Base-by-base conservation (phyloP, 2,888 invertebrate genomes). In the Patella ulyssiponensis region DNA sequence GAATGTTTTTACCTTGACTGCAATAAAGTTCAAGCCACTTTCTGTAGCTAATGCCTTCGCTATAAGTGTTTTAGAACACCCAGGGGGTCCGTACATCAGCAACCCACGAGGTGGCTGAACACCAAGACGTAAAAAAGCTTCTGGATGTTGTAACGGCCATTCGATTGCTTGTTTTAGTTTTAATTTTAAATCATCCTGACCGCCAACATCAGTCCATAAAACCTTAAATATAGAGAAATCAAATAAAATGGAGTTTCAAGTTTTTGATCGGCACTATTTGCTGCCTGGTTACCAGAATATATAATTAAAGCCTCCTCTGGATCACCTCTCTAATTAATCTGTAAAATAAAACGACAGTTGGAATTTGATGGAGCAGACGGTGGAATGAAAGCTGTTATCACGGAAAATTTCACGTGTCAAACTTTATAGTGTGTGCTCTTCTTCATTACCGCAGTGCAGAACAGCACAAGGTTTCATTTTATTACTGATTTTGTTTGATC, bases 51-150 rank as follows among this genome's bases (percentile, higher is more conserved):
- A 92, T 0, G 99, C 99, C 92, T 97, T 97, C 0, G 98, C 99
- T 86, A 99, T 96, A 96, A 99, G 96, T 0, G 99, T 99, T 93
- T 99, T 99, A 0, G 98, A 98, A 91, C 98, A 99, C 0, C 99
- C 99, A 0, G 99, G 99, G 0, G 99, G 99, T 0, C 99, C 99
- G 91, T 96, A 99, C 94, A 99, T 95, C 4, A 99, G 93, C 1
- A 99, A 94, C 0, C 98, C 98, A 79, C 95, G 94, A 0, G 98
- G 97, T 0, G 98, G 96, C 69, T 94, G 94, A 33, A 98, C 95
- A 1, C 97, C 97, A 81, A 98, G 92, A 44, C 95, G 93, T 71
- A 92, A 87, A 87, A 98, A 97, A 80, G 95, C 95, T 80, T 96
- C 96, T 0, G 96, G 95, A 91, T 98, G 94, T 86, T 95, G 95